Evolutionary conservation across 2,797 vertebrate genomes (phyloP), one percentile per base, ranked within the genome.

Genomic region (Bradypodion ventrale): DNA sequence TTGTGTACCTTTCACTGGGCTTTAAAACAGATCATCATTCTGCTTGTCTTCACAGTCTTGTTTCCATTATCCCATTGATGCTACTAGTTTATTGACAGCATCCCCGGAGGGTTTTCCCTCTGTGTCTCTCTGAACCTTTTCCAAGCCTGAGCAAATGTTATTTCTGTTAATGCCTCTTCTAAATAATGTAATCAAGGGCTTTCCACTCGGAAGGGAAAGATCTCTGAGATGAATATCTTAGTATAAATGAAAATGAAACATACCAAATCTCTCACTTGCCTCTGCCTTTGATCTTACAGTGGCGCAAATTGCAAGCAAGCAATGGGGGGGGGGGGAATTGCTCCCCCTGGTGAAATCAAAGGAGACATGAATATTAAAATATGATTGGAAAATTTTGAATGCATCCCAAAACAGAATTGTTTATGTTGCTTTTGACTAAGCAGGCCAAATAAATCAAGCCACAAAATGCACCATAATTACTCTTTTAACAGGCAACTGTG

Each of bases 401-500:
- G 21, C 52, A 83, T 90, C 93, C 92, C 87, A 77, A 77, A 87
- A 29, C 60, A 84, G 79, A 84, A 86, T 87, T 91, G 78, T 92
- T 92, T 92, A 89, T 87, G 69, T 75, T 89, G 74, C 46, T 76
- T 85, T 92, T 93, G 84, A 85, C 86, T 83, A 87, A 75, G 79
- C 84, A 91, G 88, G 89, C 94, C 82, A 94, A 92, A 94, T 91
- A 93, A 93, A 84, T 85, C 84, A 93, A 86, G 62, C 84, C 88
- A 83, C 88, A 93, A 93, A 92, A 85, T 70, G 65, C 19, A 23
- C 52, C 66, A 73, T 84, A 85, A 92, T 93, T 93, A 89, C 44
- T 89, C 81, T 86, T n/a, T 86, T 93, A 92, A 93, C 85, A 87
- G 81, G 80, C 89, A 92, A 92, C 52, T 49, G 75, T 44, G 52